Evolutionary conservation across 2,113 vertebrate species (phyloP), one percentile per base, ranked within the genome.

Genomic region (Oriolus oriolus): DNA sequence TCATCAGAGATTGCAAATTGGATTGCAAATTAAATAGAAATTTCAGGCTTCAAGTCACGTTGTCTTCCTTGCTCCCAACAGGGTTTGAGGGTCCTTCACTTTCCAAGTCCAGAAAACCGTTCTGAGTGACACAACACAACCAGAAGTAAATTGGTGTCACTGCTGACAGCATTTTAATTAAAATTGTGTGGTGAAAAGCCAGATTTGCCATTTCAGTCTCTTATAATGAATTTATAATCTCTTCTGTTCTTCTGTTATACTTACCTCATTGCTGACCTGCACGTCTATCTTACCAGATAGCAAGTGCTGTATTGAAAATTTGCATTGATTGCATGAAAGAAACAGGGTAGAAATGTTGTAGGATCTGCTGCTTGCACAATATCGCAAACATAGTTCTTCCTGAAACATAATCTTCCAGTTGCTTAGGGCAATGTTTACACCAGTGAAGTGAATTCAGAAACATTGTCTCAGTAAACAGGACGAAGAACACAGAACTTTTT

Each of bases 401-500:
- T 77, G 63, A 76, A 89, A 89, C 47, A 49, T 20, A 23, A 70
- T 84, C 73, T 89, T 78, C 28, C 61, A 37, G 56, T 93, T 61
- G 57, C 91, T 66, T n/a, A 60, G 68, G 89, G 84, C 84, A 56
- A 75, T 93, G 95, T 97, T 97, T 97, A 90, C 84, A 52, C 64
- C 86, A 71, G 19, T 28, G 31, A 93, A 89, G 35, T 70, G 83
- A 87, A 49, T 60, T 92, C 93, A 92, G 89, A 92, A 95, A 95
- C 94, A 66, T 33, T 66, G 80, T 89, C 86, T 89, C 68, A 56
- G 86, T 95, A 95, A 95, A 95, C 94, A 95, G 90, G 89, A 96
- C 1, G 2, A 86, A 88, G 50, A 83, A 84, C 85, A 73, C 80
- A 90, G 94, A 92, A 90, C 95, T 93, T 89, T 24, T 30, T 89